Evolutionary conservation across 2,797 vertebrate species (phyloP).

Genomic region (Manis javanica): DNA sequence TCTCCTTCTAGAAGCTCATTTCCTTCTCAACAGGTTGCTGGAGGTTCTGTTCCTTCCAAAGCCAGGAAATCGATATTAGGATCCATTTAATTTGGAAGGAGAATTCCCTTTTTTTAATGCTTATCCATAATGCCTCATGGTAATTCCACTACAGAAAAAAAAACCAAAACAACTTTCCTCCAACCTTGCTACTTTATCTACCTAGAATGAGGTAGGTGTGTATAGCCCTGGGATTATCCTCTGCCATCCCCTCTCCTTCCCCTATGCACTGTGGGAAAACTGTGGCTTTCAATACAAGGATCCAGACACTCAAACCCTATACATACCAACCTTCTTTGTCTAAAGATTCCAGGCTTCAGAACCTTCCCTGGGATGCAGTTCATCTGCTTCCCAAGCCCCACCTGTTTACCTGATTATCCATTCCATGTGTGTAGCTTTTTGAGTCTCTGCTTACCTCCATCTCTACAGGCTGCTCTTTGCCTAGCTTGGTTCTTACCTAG

Average conservation of each 20-base stretch:
- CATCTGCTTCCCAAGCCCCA: not conserved
- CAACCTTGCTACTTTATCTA: not conserved
- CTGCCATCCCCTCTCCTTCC: not conserved
- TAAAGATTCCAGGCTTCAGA: not conserved
- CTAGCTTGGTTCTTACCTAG: conserved; percentile 90
- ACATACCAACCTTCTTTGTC: not conserved
- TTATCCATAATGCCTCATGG: not conserved
- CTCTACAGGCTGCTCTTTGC: conserved; percentile 91
- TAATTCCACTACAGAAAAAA: not conserved
- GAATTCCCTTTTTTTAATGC: not conserved
- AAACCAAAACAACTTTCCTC: not conserved
- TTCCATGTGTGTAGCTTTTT: not conserved
- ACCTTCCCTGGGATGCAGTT: not conserved
- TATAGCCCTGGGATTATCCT: not conserved
- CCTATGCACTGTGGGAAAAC: not conserved
- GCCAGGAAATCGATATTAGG: not conserved
- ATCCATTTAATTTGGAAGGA: not conserved
- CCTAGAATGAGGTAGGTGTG: not conserved
- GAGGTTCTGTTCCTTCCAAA: not conserved
- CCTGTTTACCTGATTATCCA: not conserved
- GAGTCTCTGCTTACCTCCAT: not conserved
- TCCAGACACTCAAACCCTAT: not conserved
- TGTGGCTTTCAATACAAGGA: conserved; percentile 14
- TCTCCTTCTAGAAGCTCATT: not conserved
- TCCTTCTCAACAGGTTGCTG: not conserved